Conservation (phyloP, 2,888 invertebrate species). For the Cyrtodaria siliqua region DNA sequence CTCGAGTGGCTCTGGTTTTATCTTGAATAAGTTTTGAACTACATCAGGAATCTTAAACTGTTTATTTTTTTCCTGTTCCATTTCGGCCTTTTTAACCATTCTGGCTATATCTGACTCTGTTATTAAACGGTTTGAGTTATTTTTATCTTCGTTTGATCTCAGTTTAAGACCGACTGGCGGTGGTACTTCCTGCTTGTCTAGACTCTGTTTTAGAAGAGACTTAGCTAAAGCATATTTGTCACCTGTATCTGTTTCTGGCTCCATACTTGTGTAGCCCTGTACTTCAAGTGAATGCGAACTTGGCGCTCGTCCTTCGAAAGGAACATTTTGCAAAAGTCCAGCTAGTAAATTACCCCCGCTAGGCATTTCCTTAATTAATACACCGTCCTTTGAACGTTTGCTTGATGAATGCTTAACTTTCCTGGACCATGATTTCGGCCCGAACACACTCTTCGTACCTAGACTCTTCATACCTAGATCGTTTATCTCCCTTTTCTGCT, state of each 20-base stretch:
- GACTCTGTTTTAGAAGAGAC: slow-evolving; percentile 1
- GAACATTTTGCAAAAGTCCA: slow-evolving; percentile 23
- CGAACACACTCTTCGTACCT: too few relatives aligned
- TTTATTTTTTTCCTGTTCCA: slow-evolving; percentile 22
- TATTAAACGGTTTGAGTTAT: too few relatives aligned
- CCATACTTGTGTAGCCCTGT: neutral
- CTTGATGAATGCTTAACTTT: too few relatives aligned
- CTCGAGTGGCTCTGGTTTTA: slow-evolving; percentile 2
- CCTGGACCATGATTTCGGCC: too few relatives aligned
- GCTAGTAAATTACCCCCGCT: slow-evolving; percentile 26
- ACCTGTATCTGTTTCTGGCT: neutral
- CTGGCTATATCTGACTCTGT: too few relatives aligned
- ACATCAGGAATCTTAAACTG: slow-evolving; percentile 18
- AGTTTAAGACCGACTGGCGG: too few relatives aligned
- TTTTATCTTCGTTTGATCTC: too few relatives aligned
- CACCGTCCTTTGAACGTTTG: slow-evolving; percentile 25
- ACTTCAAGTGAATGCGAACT: neutral
- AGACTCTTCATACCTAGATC: neutral
- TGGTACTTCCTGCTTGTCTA: neutral
- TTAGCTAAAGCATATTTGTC: slow-evolving; percentile 4
- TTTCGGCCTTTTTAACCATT: neutral
- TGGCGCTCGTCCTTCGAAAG: neutral
- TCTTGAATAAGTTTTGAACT: slow-evolving; percentile 21
- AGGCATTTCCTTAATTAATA: slow-evolving; percentile 48
- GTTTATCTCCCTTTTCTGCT: neutral